Percentiles rank a stretch among this genome's conserved stretches.
phyloP scores from a whole-genome alignment of 2,888 invertebrate species.

The Lasioglossum figueresi region DNA sequence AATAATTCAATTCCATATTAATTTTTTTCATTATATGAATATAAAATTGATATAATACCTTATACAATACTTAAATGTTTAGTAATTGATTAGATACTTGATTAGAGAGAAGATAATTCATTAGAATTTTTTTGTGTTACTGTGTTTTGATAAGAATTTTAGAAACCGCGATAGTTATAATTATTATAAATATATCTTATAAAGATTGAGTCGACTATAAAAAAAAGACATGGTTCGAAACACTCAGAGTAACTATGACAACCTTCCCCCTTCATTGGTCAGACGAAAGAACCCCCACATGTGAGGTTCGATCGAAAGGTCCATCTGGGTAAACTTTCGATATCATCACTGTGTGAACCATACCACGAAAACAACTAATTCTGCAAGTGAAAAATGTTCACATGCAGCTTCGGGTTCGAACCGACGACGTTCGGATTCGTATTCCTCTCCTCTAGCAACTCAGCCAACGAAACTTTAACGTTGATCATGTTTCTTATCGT shows the following conservation, averaged over 20 bases:
- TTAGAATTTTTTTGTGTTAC: too few relatives aligned
- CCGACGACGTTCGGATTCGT: constrained; percentile 48
- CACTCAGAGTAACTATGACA: constrained; percentile 82
- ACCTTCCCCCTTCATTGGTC: constrained; percentile 62
- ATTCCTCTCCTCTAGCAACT: constrained; percentile 62
- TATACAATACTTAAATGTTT: too few relatives aligned
- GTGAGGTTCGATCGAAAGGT: constrained; percentile 55
- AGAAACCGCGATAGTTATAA: too few relatives aligned
- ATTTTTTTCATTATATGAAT: too few relatives aligned
- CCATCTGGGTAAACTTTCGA: constrained; percentile 69
- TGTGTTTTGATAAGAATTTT: too few relatives aligned
- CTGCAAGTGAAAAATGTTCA: not conserved
- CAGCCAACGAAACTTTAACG: constrained; percentile 44
- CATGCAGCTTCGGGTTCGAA: constrained; percentile 1
- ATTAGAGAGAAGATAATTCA: too few relatives aligned
- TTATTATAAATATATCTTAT: not conserved
- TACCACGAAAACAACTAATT: not conserved
- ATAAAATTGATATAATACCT: too few relatives aligned
- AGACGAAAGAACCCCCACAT: constrained; percentile 65
- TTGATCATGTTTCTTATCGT: accelerated
- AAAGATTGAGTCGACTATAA: too few relatives aligned
- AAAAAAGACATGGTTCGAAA: not conserved
- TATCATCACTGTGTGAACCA: constrained; percentile 76
- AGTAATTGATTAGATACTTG: too few relatives aligned
- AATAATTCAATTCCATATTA: too few relatives aligned